phyloP scores from a whole-genome alignment of 2,888 invertebrate species.

The Eilema depressum region DNA sequence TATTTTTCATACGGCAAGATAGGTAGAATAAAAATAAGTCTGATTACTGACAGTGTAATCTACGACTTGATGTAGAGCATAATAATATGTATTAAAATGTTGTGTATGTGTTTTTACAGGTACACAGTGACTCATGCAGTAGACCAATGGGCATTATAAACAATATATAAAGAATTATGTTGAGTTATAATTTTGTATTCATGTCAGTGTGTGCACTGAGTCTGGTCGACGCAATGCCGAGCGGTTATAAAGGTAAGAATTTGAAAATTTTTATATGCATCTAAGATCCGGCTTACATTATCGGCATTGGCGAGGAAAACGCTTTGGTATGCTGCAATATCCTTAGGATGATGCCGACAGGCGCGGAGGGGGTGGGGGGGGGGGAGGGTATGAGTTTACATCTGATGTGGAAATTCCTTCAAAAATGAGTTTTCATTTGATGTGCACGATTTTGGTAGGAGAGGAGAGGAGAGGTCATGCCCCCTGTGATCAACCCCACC shows the following conservation, averaged over 20 bases:
- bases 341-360: too few species aligned
- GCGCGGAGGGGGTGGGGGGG: too few species aligned
- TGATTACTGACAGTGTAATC: neutral
- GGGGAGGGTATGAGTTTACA: too few species aligned
- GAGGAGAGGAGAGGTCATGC: too few species aligned
- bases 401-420: too few species aligned
- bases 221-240: slow-evolving; percentile 46
- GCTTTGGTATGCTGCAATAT: too few species aligned
- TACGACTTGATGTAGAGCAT: neutral
- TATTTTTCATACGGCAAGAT: neutral
- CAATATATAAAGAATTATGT: slow-evolving; percentile 22
- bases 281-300: too few species aligned
- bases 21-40: neutral
- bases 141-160: slow-evolving; percentile 16
- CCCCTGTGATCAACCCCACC: too few species aligned
- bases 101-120: slow-evolving; percentile 37
- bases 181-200: slow-evolving; percentile 22
- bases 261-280: neutral
- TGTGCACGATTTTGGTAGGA: too few species aligned
- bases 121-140: neutral
- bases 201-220: slow-evolving; percentile 25
- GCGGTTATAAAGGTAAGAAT: slow-evolving; percentile 29
- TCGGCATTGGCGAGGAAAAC: too few species aligned
- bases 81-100: neutral
- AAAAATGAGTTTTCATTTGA: too few species aligned